Evolutionary conservation across 2,797 vertebrate genomes (phyloP).

Genomic region (Spondyliosoma cantharus): DNA sequence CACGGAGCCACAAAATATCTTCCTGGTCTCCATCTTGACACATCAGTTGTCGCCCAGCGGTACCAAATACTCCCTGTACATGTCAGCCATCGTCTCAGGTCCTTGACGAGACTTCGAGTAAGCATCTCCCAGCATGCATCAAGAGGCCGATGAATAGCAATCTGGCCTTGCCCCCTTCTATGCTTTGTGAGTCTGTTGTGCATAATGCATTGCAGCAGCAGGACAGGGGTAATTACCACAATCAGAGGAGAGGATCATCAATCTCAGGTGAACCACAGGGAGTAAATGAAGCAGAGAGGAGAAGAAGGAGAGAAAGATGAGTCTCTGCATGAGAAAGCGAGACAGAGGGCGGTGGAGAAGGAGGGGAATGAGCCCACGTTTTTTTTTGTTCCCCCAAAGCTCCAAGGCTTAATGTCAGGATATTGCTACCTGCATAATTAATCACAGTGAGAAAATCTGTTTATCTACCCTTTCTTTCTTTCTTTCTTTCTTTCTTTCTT

Average conservation of each 20-base stretch:
- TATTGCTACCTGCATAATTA: conserved; percentile 71
- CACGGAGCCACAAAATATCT: not conserved
- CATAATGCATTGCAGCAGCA: conserved; percentile 84
- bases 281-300: conserved; percentile 87
- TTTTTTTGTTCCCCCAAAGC: conserved; percentile 65
- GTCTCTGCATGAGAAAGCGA: conserved; percentile 26
- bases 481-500: not conserved
- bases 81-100: conserved; percentile 26
- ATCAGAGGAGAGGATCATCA: conserved; percentile 87
- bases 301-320: conserved; percentile 44
- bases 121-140: conserved; percentile 61
- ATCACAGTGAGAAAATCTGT: conserved; percentile 71
- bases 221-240: conserved; percentile 86
- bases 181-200: conserved; percentile 80
- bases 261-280: conserved; percentile 87
- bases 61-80: conserved; percentile 26
- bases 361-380: conserved; percentile 53
- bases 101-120: conserved; percentile 42
- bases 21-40: conserved; percentile 8
- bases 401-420: conserved; percentile 62
- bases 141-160: conserved; percentile 65
- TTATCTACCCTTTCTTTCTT: conserved; percentile 45
- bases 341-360: conserved; percentile 7
- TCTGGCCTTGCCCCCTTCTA: conserved; percentile 69
- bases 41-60: conserved; percentile 14